phyloP scores from a whole-genome alignment of 2,888 invertebrate genomes.

The Sarcophaga caerulescens region DNA sequence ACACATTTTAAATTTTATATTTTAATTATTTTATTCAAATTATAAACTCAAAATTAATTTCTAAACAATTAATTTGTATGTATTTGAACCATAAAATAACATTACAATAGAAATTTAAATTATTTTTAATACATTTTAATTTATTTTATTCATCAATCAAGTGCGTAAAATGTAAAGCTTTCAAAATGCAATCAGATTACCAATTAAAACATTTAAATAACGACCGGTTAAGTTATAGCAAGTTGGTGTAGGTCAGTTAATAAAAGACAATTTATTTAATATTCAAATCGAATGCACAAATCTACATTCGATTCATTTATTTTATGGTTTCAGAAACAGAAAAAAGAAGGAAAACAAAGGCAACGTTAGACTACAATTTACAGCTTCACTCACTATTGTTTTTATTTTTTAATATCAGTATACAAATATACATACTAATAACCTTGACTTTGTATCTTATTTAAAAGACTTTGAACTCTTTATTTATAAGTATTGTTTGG shows the following conservation, averaged over 20 bases:
- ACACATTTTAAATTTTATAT: too few species aligned
- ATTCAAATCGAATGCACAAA: not conserved
- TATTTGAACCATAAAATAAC: too few species aligned
- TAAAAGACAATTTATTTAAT: not conserved
- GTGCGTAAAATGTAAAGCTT: not conserved
- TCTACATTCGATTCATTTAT: not conserved
- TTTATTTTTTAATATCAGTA: not conserved
- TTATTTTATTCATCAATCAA: not conserved
- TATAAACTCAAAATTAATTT: too few species aligned
- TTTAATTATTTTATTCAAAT: too few species aligned
- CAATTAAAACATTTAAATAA: not conserved
- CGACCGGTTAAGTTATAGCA: not conserved
- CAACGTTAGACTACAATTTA: not conserved
- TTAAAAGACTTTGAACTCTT: conserved; percentile 58
- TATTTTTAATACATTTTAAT: too few species aligned
- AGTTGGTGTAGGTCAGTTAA: conserved; percentile 16
- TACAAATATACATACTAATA: not conserved
- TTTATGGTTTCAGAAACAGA: not conserved
- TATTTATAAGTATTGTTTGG: not conserved
- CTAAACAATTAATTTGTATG: too few species aligned
- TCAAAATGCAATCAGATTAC: not conserved
- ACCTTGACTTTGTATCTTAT: conserved; percentile 62
- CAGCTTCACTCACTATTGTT: conserved; percentile 14
- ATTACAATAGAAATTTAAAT: too few species aligned
- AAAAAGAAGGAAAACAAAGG: not conserved